Percentiles rank a stretch among this genome's conserved stretches.
Evolutionary conservation across 2,888 invertebrate species (phyloP).

Genomic region (Scaptomyza reducta): DNA sequence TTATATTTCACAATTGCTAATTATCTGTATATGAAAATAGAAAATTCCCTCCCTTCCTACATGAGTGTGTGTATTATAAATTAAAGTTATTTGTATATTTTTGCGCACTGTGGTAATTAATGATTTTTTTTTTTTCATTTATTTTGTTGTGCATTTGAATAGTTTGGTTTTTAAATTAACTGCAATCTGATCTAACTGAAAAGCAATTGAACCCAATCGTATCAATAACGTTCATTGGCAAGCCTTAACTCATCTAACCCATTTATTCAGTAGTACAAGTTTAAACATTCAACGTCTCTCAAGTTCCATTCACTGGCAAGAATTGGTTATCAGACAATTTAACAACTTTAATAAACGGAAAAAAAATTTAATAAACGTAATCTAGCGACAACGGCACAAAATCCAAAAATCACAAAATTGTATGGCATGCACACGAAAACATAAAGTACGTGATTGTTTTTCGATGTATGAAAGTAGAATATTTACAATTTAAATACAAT

Average conservation of each 20-base stretch:
- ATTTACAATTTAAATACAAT: background rate
- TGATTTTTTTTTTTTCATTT: slow-evolving; percentile 1
- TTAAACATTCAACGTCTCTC: slow-evolving; percentile 1
- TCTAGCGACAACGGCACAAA: slow-evolving; percentile 30
- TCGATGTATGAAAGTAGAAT: slow-evolving; percentile 12
- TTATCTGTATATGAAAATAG: slow-evolving; percentile 18
- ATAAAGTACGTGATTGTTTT: slow-evolving; percentile 46
- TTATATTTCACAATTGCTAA: slow-evolving; percentile 26
- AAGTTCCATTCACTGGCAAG: slow-evolving; percentile 13
- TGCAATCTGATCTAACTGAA: background rate
- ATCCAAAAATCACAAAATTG: slow-evolving; percentile 17
- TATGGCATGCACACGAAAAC: slow-evolving; percentile 16
- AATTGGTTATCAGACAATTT: slow-evolving; percentile 8
- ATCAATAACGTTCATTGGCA: background rate
- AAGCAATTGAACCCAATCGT: background rate
- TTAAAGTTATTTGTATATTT: slow-evolving; percentile 30
- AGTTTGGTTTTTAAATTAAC: slow-evolving; percentile 5
- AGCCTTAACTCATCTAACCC: background rate
- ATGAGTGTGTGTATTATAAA: slow-evolving; percentile 20
- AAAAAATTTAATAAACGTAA: slow-evolving; percentile 25
- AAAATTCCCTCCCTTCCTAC: slow-evolving; percentile 22
- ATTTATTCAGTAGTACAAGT: slow-evolving; percentile 1
- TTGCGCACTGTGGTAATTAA: slow-evolving; percentile 18
- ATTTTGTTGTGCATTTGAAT: slow-evolving; percentile 3
- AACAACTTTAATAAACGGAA: background rate